A percentile compares a stretch with the other conserved stretches of the same genome.
Conservation (phyloP, 2,113 vertebrate species). For the Callorhinus ursinus region DNA sequence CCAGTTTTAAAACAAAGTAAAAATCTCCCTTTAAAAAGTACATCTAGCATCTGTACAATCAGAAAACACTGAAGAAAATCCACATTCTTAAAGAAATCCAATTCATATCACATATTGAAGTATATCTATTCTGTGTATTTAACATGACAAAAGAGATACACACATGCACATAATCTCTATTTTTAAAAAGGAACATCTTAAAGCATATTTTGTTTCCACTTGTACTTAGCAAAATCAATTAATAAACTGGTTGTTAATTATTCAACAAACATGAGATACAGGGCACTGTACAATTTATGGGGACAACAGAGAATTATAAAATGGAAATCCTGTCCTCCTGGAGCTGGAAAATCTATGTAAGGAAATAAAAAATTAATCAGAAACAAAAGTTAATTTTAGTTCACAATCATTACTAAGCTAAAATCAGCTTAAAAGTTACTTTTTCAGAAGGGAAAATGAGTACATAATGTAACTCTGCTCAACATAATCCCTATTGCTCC, state of each 20-base stretch:
- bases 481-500: background rate
- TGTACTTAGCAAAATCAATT: constrained; percentile 36
- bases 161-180: background rate
- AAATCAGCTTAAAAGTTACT: constrained; percentile 32
- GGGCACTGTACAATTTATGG: constrained; percentile 11
- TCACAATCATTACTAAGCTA: constrained; percentile 32
- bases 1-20: constrained; percentile 70
- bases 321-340: background rate
- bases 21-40: constrained; percentile 28
- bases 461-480: background rate
- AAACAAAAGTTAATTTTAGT: constrained; percentile 41
- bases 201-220: background rate
- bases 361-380: background rate
- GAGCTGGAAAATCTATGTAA: background rate
- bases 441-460: constrained; percentile 31
- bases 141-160: constrained; percentile 33
- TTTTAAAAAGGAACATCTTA: constrained; percentile 46
- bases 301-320: constrained; percentile 37
- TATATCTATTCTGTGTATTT: constrained; percentile 46
- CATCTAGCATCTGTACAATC: background rate
- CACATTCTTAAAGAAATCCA: constrained; percentile 32
- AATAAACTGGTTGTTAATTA: constrained; percentile 43
- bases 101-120: background rate
- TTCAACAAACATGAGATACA: background rate
- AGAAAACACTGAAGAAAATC: background rate